Evolutionary conservation across 2,888 invertebrate genomes (phyloP), one percentile per base, ranked within the genome.

Genomic region (Pantelozetes paolii): DNA sequence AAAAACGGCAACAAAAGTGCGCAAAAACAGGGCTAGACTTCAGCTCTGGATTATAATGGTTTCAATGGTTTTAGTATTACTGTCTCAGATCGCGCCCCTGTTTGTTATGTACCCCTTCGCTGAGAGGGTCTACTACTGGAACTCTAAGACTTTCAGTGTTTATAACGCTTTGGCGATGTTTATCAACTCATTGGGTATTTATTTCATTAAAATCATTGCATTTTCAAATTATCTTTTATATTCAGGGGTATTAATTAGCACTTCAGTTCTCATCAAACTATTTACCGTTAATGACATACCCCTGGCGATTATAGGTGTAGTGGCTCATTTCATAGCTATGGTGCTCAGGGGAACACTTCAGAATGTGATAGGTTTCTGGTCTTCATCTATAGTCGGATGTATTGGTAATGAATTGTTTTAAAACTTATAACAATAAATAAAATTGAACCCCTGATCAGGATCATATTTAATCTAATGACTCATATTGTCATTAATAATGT

Each of bases 101-200:
- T 50, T 50, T 50, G 50, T 50, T 5, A 50, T 50, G 50, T 50
- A 11, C 50, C 50, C 50, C 11, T 50, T 50, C 18, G 50, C 50
- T 6, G 9, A 50, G 20, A 50, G 18, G 18, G 50, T 50, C 20
- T 50, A 50, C 18, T 50, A 5, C 6, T 50, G 50, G 50, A 50
- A 50, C 20, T 50, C 50, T 6, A 11, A 6, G 20, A 5, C 8
- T 11, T 50, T 50, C 50, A 50, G 50, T 50, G 6, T 6, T 50
- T 50, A n/a, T 50, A 50, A 50, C 20, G 8, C 50, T 18, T 6
- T 18, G 50, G 50, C 50, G 6, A 50, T 6, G 6, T 11, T 50
- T 11, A 5, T 50, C 50, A 50, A 50, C 50, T 50, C 50, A n/a
- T 5, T 50, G 11, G 50, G 50, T 18, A 50, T n/a, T n/a, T 20